Base-by-base conservation (phyloP, 2,797 vertebrate genomes). In the Ptychadena robeensis region DNA sequence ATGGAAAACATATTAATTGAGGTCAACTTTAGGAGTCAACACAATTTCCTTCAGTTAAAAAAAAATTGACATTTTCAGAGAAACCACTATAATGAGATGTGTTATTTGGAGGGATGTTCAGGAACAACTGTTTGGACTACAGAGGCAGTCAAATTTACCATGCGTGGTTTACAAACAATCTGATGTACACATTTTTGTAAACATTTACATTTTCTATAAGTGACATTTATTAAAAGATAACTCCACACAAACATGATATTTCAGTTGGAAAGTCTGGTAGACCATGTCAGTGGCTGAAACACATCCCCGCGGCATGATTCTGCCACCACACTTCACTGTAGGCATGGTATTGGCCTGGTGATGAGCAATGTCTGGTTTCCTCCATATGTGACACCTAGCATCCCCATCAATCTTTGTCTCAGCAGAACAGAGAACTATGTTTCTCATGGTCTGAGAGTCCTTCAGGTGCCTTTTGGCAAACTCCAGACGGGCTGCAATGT, bases 1-100 rank as follows among this genome's bases (percentile, higher is more conserved):
- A 84, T 83, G 63, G 61, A 65, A 83, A 40, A 72, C 69, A 6
- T 64, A 73, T 83, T 84, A 84, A 79, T 79, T 74, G 76, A 79
- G 82, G 76, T 79, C 76, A 83, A 73, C 69, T 25, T 83, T 73
- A 73, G 76, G 75, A 79, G 68, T 59, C 75, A 73, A 74, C 63
- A 63, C 76, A 73, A 84, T 84, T 84, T 84, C 63, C 76, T 48
- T 9, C 14, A 40, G 76, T 80, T 44, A 80, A 84, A 81, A 77
- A 80, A 77, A 80, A 80, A 32, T 34, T 84, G 82, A 84, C 77
- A 84, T 84, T 84, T 73, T 35, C 63, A 34, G 34, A 68, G 70
- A 80, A 84, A 68, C 63, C 34, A n/a, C 25, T 59, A 74, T 74
- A 57, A 84, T 40, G 82, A 44, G 25, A 67, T 66, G 65, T 57